phyloP scores from a whole-genome alignment of 1,140 invertebrate genomes.

The Platyscapa corneri region DNA sequence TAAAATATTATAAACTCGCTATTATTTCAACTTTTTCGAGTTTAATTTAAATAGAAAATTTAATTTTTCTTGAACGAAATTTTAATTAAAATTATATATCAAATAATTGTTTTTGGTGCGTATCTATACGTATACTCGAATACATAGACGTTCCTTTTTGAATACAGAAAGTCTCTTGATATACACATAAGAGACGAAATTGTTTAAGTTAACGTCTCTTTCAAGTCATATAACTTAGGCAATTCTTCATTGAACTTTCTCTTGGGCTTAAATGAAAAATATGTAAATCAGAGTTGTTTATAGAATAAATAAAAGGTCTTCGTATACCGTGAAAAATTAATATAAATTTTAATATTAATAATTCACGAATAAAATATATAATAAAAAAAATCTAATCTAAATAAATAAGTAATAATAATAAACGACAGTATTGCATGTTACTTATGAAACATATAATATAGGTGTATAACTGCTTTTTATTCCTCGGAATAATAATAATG shows the following conservation, averaged over 20 bases:
- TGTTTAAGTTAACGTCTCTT: not conserved
- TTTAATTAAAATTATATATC: conserved; percentile 35
- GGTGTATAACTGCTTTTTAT: not conserved
- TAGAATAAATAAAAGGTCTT: conserved; percentile 14
- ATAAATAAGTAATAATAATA: too few relatives aligned
- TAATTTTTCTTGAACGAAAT: conserved; percentile 16
- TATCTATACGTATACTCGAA: not conserved
- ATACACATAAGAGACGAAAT: not conserved
- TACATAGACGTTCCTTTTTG: not conserved
- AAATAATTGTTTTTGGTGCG: not conserved
- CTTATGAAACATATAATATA: not conserved
- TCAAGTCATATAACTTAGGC: conserved; percentile 25
- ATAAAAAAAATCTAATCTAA: too few relatives aligned
- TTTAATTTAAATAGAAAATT: conserved; percentile 15
- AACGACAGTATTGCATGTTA: not conserved
- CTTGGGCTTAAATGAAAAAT: conserved; percentile 33
- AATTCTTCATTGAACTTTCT: conserved; percentile 27
- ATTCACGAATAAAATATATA: not conserved
- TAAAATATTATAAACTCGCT: not conserved
- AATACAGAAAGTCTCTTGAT: not conserved
- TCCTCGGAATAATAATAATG: not conserved
- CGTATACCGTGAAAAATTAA: not conserved
- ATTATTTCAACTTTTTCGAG: not conserved
- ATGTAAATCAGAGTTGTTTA: conserved; percentile 29
- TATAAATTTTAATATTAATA: not conserved